These are phyloP conservation scores for Okapia johnstoni DNA, from an alignment of 2,113 vertebrate genomes.

Conservation along the genomic window DNA sequence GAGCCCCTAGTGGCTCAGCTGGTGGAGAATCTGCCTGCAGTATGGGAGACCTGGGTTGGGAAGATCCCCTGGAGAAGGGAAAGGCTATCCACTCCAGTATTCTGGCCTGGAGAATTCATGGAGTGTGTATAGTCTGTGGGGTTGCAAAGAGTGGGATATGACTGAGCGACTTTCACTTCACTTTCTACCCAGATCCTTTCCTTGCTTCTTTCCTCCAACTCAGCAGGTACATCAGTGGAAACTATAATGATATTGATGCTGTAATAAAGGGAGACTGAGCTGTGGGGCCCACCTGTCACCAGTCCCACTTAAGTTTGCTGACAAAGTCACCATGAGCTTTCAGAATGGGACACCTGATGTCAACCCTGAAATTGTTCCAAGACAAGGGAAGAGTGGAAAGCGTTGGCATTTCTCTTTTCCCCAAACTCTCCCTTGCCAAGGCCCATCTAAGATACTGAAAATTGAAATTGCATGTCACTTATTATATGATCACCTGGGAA, in stretches of 20 bases:
- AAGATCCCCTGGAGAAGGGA: background rate
- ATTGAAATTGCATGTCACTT: background rate
- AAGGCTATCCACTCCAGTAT: background rate
- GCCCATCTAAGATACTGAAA: background rate
- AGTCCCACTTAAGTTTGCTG: background rate
- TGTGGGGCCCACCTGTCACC: background rate
- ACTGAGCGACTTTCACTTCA: accelerated
- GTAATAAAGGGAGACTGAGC: background rate
- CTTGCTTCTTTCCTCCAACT: background rate
- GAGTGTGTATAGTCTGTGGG: background rate
- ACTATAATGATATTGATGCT: background rate
- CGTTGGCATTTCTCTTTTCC: background rate
- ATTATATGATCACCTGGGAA: background rate
- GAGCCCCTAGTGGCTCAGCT: background rate
- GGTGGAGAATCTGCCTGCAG: background rate
- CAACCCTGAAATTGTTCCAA: background rate
- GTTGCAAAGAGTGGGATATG: background rate
- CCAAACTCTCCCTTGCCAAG: background rate
- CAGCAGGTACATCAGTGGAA: background rate
- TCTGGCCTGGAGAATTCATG: background rate
- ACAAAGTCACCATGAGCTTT: background rate
- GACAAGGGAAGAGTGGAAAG: background rate
- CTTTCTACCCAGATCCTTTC: background rate
- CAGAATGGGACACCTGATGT: background rate
- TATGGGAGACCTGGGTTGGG: background rate